Evolutionary conservation across 2,888 invertebrate genomes (phyloP).

Genomic region (Rotaria socialis): DNA sequence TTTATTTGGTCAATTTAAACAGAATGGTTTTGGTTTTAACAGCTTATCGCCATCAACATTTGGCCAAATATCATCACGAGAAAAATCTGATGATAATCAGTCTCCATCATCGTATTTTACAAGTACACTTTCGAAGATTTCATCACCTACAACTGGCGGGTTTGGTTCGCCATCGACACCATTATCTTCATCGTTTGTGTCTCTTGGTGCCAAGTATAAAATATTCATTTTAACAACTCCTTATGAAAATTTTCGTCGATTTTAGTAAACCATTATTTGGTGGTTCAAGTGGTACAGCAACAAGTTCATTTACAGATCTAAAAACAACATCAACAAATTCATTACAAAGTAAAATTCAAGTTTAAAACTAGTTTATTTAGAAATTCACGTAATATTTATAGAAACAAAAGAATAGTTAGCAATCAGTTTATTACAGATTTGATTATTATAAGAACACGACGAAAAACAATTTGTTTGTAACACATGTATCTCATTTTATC

Average conservation of each 20-base stretch:
- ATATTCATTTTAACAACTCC: background rate
- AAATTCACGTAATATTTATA: no score
- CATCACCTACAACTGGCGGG: background rate
- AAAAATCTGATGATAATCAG: conserved; percentile 6
- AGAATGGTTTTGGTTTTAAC: background rate
- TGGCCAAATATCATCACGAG: background rate
- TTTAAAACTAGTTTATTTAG: background rate
- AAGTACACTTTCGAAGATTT: background rate
- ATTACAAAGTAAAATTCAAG: background rate
- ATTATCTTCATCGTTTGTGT: background rate
- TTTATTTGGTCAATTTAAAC: conserved; percentile 26
- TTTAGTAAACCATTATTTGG: conserved; percentile 36
- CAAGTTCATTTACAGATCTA: conserved; percentile 15
- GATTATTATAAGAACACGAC: no score
- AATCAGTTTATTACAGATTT: no score
- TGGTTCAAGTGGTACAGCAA: background rate
- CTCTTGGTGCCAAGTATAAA: conserved; percentile 21
- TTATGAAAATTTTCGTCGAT: no score
- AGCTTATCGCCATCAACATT: background rate
- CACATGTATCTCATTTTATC: no score
- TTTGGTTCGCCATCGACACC: background rate
- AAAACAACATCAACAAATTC: background rate
- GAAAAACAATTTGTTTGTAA: no score
- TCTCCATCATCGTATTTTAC: background rate
- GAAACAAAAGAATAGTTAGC: no score